phyloP scores from a whole-genome alignment of 2,113 vertebrate genomes.

The Corydoras sp. region DNA sequence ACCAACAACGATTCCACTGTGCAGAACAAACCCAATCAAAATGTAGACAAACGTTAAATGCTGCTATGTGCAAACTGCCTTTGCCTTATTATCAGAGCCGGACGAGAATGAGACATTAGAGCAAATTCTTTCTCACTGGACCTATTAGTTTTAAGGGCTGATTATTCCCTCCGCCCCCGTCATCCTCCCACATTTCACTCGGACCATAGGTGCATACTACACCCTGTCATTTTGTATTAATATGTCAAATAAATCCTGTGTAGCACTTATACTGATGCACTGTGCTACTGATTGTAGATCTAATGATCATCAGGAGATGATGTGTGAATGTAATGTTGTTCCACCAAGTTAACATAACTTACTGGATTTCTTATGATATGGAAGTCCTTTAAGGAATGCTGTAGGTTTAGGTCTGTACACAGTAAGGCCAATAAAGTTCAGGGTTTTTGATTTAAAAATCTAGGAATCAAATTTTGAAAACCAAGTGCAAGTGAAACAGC shows the following conservation, averaged over 20 bases:
- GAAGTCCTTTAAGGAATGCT: background rate
- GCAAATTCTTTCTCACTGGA: background rate
- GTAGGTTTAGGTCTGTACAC: constrained; percentile 20
- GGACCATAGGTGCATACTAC: background rate
- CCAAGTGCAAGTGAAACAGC: background rate
- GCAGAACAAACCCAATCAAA: constrained; percentile 20
- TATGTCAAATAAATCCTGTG: background rate
- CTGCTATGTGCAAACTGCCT: constrained; percentile 66
- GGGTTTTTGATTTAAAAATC: background rate
- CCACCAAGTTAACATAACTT: too few relatives aligned
- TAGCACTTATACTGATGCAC: too few relatives aligned
- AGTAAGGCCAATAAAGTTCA: background rate
- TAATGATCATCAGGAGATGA: too few relatives aligned
- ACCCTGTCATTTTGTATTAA: background rate
- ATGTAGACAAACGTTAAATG: constrained; percentile 57
- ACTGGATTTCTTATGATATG: background rate
- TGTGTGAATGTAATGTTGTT: too few relatives aligned
- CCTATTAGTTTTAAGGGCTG: constrained; percentile 28
- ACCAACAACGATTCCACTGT: background rate
- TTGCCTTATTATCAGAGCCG: constrained; percentile 74
- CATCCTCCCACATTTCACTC: background rate
- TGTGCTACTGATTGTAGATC: too few relatives aligned
- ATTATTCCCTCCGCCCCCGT: background rate
- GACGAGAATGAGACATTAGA: constrained; percentile 5
- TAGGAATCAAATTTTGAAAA: background rate